Evolutionary conservation across 2,888 invertebrate species (phyloP).

Genomic region (Panopea generosa): DNA sequence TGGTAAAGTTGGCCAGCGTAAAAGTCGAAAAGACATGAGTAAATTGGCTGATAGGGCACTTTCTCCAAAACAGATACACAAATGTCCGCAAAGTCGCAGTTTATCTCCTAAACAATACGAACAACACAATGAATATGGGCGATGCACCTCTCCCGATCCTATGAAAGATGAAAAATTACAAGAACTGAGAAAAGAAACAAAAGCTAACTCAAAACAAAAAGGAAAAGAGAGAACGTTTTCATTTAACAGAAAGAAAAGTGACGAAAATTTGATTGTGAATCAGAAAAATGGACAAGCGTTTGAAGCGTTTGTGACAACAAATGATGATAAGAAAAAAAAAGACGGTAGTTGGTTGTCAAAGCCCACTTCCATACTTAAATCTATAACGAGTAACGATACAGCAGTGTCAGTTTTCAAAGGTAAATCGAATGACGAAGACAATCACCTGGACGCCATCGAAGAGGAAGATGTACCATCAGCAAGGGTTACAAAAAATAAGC

Average conservation of each 20-base stretch:
- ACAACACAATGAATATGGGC: neutral
- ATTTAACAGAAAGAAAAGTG: constrained; percentile 48
- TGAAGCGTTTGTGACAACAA: constrained; percentile 59
- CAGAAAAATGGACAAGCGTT: constrained; percentile 32
- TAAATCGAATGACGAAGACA: constrained; percentile 58
- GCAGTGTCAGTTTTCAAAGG: constrained; percentile 68
- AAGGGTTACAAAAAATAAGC: constrained; percentile 22
- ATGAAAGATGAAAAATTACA: constrained; percentile 58
- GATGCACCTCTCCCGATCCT: constrained; percentile 59
- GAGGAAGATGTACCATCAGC: constrained; percentile 70
- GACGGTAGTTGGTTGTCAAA: constrained; percentile 65
- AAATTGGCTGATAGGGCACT: constrained; percentile 27
- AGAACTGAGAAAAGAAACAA: constrained; percentile 55
- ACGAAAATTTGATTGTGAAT: constrained; percentile 35
- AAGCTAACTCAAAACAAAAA: constrained; percentile 22
- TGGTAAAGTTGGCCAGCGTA: constrained; percentile 27
- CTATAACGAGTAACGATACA: constrained; percentile 67
- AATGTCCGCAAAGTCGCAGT: constrained; percentile 15
- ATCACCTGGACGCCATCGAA: constrained; percentile 64
- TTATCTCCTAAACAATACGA: constrained; percentile 30
- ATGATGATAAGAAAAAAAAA: constrained; percentile 54
- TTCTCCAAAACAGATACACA: neutral
- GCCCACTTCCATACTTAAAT: constrained; percentile 66
- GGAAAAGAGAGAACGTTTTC: constrained; percentile 58
- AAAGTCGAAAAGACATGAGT: constrained; percentile 48